These are phyloP conservation scores for Tretioscincus oriximinensis DNA, from an alignment of 2,113 vertebrate species.

Conservation along the genomic window DNA sequence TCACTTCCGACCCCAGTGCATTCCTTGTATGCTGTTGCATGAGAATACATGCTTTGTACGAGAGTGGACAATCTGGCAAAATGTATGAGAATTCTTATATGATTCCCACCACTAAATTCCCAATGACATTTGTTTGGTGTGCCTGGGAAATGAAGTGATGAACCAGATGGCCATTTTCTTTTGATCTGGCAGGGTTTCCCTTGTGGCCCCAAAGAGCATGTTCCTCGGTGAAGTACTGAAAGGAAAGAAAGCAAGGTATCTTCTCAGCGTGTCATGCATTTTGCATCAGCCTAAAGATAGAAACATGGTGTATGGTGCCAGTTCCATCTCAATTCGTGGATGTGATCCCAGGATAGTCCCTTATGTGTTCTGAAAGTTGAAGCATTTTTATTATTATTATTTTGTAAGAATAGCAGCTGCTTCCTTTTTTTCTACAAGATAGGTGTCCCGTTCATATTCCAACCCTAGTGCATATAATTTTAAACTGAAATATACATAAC, in stretches of 20 bases:
- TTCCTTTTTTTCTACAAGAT: neutral
- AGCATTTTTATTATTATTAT: neutral
- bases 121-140: neutral
- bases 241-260: neutral
- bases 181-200: neutral
- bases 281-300: neutral
- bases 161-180: neutral
- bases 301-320: neutral
- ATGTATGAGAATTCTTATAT: neutral
- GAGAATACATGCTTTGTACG: no score
- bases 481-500: no score
- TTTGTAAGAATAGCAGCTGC: neutral
- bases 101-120: neutral
- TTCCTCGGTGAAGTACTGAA: neutral
- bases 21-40: no score
- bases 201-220: neutral
- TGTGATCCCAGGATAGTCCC: neutral
- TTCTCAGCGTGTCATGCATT: neutral
- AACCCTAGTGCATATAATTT: no score
- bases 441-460: no score
- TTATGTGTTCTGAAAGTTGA: neutral
- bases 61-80: no score
- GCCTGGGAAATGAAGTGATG: neutral
- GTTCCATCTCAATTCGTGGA: neutral
- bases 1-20: no score